A percentile compares a stretch with the other conserved stretches of the same genome.
phyloP scores from a whole-genome alignment of 2,888 invertebrate genomes.

The Lithophane leautieri region DNA sequence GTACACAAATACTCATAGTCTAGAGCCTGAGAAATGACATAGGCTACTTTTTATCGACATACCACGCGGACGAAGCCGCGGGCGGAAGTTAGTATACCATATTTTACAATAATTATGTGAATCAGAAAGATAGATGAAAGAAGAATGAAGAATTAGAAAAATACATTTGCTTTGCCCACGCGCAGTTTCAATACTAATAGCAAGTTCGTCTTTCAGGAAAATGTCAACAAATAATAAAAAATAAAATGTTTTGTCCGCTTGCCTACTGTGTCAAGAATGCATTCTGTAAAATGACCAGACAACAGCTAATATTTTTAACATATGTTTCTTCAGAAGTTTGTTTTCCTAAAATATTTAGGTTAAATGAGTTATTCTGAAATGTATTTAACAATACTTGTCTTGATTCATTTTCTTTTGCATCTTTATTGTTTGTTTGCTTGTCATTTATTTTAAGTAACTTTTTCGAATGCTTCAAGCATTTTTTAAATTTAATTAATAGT shows the following conservation, averaged over 20 bases:
- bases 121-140: neutral
- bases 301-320: conserved; percentile 40
- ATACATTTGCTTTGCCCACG: neutral
- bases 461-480: neutral
- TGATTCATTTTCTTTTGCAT: conserved; percentile 20
- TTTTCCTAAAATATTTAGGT: conserved; percentile 53
- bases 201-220: conserved; percentile 33
- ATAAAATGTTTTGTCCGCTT: conserved; percentile 10
- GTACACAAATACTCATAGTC: too few species aligned
- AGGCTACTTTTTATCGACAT: too few species aligned
- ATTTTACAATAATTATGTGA: neutral
- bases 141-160: neutral
- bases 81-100: too few species aligned
- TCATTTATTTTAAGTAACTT: neutral
- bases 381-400: conserved; percentile 21
- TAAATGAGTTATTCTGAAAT: conserved; percentile 41
- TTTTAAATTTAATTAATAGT: neutral
- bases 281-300: conserved; percentile 34
- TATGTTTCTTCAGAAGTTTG: conserved; percentile 37
- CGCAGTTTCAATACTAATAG: neutral
- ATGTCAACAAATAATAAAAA: conserved; percentile 27
- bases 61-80: too few species aligned
- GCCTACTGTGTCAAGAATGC: conserved; percentile 51
- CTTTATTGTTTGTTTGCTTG: conserved; percentile 11
- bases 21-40: too few species aligned